Evolutionary conservation across 2,113 vertebrate genomes (phyloP), one percentile per base, ranked within the genome.

Genomic region (Amazona vittata): DNA sequence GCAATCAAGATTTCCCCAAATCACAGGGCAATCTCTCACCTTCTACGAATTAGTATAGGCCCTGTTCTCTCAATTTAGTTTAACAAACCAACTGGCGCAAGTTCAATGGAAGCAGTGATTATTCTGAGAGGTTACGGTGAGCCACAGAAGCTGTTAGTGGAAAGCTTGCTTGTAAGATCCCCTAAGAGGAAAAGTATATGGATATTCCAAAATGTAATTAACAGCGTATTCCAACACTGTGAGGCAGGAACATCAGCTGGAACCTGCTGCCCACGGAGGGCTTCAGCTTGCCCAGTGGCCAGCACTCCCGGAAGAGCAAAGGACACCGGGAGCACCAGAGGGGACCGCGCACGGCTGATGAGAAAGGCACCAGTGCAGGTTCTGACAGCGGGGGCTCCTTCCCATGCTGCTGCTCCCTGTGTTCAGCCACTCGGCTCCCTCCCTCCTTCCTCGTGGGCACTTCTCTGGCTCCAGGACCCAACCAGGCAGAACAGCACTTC

Each of bases 41-140:
- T 93, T 96, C 59, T 0, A 24, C 96, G 93, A 87, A 92, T 83
- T 83, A 93, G 90, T 92, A 92, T 50, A 93, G 79, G 74, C 43
- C 77, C 75, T 25, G 26, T 91, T 95, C 86, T 93, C 73, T 96
- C 82, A 95, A 81, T 62, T 94, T 89, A 90, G 87, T 62, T 90
- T 91, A 92, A 92, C 86, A 96, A 97, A 97, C 96, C 94, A 97
- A 94, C 94, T 95, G 93, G 94, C 93, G 35, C 39, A 92, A 92
- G 71, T 83, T 98, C 92, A 95, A 64, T 91, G 83, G 89, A 95
- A 86, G 77, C 19, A 9, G 67, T 94, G 86, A 92, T 94, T 94
- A 95, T 92, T 94, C 94, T 73, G 86, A 95, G 94, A 92, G 77
- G 86, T 91, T 92, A 94, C 9, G 17, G 94, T 1, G 46, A 93